phyloP scores from a whole-genome alignment of 92 coral and sea anemone species.

The Zoanthus sansibaricus region DNA sequence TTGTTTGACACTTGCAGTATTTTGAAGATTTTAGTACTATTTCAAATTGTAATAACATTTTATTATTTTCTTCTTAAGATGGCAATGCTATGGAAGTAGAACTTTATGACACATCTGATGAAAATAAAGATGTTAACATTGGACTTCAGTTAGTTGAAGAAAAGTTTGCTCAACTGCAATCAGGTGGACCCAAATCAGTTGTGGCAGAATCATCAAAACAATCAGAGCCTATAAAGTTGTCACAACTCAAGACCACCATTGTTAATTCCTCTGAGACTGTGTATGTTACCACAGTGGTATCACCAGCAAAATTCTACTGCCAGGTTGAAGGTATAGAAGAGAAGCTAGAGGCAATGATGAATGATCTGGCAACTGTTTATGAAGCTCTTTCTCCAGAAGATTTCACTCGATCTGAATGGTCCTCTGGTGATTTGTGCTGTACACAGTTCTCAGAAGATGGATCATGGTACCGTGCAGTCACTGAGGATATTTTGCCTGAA shows the following conservation, averaged over 20 bases:
- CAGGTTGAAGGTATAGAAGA: constrained; percentile 84
- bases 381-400: constrained; percentile 61
- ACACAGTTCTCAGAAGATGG: constrained; percentile 84
- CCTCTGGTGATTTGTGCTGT: constrained; percentile 77
- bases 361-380: constrained; percentile 64
- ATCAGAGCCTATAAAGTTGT: constrained; percentile 23
- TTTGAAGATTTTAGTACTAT: neutral
- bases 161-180: constrained; percentile 54
- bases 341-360: constrained; percentile 74
- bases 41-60: neutral
- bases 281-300: constrained; percentile 79
- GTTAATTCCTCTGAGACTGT: constrained; percentile 65
- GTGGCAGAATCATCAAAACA: neutral
- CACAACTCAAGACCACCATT: constrained; percentile 45
- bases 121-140: constrained; percentile 78
- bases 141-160: constrained; percentile 68
- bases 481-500: constrained; percentile 45
- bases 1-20: neutral
- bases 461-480: constrained; percentile 89
- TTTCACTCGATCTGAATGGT: constrained; percentile 16
- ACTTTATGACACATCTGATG: constrained; percentile 82
- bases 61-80: constrained; percentile 29
- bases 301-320: constrained; percentile 81
- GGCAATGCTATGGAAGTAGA: constrained; percentile 62
- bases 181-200: neutral